Evolutionary conservation across 1,140 invertebrate species (phyloP).

Genomic region (Drosophila punjabiensis): DNA sequence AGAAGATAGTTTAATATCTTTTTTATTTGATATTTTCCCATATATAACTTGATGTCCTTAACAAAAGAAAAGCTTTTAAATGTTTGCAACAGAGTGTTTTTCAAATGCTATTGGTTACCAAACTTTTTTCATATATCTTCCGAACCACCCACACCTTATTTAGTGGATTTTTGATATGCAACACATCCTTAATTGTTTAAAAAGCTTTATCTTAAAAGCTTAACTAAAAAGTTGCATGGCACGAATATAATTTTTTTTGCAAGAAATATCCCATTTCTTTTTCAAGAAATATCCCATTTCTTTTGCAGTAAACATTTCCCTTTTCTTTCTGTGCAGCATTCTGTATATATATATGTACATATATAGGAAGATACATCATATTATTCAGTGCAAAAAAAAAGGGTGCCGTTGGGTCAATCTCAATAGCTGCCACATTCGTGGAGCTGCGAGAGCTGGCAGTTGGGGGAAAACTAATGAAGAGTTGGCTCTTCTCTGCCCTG

Average conservation of each 20-base stretch:
- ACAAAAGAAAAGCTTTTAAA: background rate
- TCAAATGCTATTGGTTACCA: background rate
- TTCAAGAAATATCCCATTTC: background rate
- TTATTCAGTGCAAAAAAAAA: slow-evolving; percentile 38
- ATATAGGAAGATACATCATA: background rate
- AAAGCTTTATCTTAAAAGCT: too few relatives aligned
- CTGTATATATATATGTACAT: background rate
- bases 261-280: background rate
- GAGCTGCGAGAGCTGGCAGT: background rate
- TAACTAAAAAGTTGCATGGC: background rate
- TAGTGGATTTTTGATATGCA: background rate
- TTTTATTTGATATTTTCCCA: background rate
- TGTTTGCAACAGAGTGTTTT: background rate
- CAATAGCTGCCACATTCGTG: slow-evolving; percentile 8
- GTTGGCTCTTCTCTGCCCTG: background rate
- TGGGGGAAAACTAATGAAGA: background rate
- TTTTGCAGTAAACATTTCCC: background rate
- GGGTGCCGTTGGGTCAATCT: slow-evolving; percentile 60
- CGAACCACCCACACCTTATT: background rate
- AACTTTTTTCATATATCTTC: slow-evolving; percentile 19
- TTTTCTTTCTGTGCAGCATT: background rate
- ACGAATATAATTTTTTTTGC: background rate
- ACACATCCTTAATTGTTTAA: background rate
- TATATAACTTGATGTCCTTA: background rate
- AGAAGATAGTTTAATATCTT: too few relatives aligned